phyloP scores from a whole-genome alignment of 64 coral and sea anemone genomes.

The Cladopsammia gracilis region DNA sequence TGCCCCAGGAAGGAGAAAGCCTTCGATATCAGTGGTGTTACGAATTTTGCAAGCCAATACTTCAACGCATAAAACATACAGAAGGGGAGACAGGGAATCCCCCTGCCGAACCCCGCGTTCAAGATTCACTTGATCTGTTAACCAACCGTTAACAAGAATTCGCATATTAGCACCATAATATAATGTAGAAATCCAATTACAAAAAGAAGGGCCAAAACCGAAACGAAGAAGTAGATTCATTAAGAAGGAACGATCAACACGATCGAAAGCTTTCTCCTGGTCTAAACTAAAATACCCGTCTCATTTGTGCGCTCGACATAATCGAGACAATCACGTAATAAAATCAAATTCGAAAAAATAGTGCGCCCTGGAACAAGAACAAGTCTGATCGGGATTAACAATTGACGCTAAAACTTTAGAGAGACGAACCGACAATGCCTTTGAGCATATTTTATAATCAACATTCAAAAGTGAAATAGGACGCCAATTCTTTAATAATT shows the following conservation, averaged over 20 bases:
- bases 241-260: not conserved
- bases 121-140: not conserved
- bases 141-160: not conserved
- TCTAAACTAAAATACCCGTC: not conserved
- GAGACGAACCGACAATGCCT: not conserved
- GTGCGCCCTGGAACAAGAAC: not conserved
- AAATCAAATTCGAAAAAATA: not conserved
- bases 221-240: not conserved
- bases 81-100: not conserved
- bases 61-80: slow-evolving; percentile 26
- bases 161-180: not conserved
- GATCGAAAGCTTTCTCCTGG: slow-evolving; percentile 51
- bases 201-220: slow-evolving; percentile 15
- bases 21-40: not conserved
- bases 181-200: slow-evolving; percentile 14
- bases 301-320: not conserved
- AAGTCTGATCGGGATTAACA: not conserved
- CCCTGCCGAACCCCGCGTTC: not conserved
- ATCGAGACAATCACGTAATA: not conserved
- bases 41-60: not conserved
- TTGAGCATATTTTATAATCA: slow-evolving; percentile 21
- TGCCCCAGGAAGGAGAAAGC: not conserved
- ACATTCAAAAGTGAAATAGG: slow-evolving; percentile 25
- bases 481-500: not conserved
- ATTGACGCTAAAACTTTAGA: not conserved